Percentiles rank a stretch among this genome's conserved stretches.
Evolutionary conservation across 2,888 invertebrate species (phyloP).

Genomic region (Mycalesis mineus): DNA sequence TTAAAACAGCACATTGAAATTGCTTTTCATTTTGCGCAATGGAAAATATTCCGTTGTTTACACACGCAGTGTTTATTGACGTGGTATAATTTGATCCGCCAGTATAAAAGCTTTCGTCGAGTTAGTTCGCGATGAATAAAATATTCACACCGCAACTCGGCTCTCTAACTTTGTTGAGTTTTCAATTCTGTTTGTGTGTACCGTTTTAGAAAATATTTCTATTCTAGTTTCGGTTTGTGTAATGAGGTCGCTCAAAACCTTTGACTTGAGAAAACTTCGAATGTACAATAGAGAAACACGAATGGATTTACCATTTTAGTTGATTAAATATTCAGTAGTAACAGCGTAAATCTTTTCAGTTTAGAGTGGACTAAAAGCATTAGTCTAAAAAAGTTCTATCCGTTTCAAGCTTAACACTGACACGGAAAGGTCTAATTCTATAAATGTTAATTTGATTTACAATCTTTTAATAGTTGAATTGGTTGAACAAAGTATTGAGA

Average conservation of each 20-base stretch:
- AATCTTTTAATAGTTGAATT: no score
- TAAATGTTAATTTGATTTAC: no score
- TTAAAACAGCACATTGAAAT: conserved; percentile 15
- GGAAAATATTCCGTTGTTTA: conserved; percentile 18
- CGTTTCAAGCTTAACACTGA: no score
- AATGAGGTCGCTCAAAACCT: not conserved
- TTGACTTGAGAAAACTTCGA: not conserved
- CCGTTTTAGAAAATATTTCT: not conserved
- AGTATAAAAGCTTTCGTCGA: conserved; percentile 30
- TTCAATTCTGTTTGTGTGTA: conserved; percentile 17
- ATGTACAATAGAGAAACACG: not conserved
- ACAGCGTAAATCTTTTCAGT: no score
- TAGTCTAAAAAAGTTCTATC: no score
- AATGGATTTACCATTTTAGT: not conserved
- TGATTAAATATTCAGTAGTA: no score
- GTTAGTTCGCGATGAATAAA: conserved; percentile 22
- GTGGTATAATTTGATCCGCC: conserved; percentile 31
- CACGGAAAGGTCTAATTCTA: no score
- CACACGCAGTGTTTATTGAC: conserved; percentile 23
- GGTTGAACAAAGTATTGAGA: no score
- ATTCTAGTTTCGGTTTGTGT: not conserved
- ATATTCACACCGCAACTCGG: conserved; percentile 22
- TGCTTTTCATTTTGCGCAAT: conserved; percentile 15
- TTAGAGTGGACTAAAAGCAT: no score
- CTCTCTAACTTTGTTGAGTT: conserved; percentile 19